phyloP scores from a whole-genome alignment of 2,888 invertebrate genomes.

The Tineola bisselliella region DNA sequence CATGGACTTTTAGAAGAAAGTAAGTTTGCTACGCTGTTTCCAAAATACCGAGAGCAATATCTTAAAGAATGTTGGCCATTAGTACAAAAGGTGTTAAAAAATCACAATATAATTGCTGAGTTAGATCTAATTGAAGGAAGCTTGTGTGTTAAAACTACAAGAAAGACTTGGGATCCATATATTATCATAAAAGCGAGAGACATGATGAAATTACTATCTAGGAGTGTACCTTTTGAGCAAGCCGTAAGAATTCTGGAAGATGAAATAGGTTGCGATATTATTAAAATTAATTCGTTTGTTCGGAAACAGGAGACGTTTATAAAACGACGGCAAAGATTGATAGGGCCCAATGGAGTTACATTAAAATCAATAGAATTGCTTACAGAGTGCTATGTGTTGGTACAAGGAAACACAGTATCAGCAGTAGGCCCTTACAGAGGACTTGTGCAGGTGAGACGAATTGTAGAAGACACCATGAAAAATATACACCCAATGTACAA shows the following conservation, averaged over 20 bases:
- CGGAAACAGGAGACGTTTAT: constrained; percentile 93
- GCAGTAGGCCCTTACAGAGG: constrained; percentile 97
- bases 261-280: constrained; percentile 92
- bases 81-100: constrained; percentile 84
- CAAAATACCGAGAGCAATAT: constrained; percentile 97
- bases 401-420: constrained; percentile 97
- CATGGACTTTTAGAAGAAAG: constrained; percentile 91
- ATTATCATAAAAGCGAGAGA: constrained; percentile 96
- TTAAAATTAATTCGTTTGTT: constrained; percentile 93
- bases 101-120: constrained; percentile 84
- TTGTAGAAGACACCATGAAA: constrained; percentile 97
- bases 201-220: constrained; percentile 91
- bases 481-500: constrained; percentile 99
- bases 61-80: constrained; percentile 95
- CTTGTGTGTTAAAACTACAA: constrained; percentile 92
- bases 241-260: constrained; percentile 88
- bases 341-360: constrained; percentile 98
- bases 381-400: constrained; percentile 95
- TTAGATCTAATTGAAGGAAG: constrained; percentile 93
- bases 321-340: constrained; percentile 91
- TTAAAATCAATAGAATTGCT: constrained; percentile 95
- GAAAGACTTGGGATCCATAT: constrained; percentile 99
- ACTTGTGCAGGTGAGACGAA: constrained; percentile 83
- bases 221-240: constrained; percentile 98
- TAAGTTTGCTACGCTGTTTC: constrained; percentile 96